Conservation (phyloP, 2,113 vertebrate species). For the Pica pica region DNA sequence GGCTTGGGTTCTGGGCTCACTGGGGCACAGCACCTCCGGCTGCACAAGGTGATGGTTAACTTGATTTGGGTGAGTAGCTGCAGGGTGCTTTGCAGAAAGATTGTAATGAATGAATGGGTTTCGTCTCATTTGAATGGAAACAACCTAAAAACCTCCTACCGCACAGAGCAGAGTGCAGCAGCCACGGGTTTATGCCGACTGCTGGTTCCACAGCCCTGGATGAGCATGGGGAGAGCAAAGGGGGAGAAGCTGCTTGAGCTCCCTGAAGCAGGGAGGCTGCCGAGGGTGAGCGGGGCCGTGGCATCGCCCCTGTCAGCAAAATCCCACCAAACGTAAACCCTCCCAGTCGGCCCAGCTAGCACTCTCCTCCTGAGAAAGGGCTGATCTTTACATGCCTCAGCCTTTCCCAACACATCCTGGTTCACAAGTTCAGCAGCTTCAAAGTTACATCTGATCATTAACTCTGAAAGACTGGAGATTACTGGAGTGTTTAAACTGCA, state of each 20-base stretch:
- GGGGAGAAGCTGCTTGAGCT: neutral
- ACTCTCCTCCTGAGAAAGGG: neutral
- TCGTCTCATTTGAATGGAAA: neutral
- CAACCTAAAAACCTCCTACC: fast-evolving
- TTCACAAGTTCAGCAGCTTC: conserved; percentile 52
- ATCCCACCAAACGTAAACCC: neutral
- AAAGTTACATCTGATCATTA: conserved; percentile 39
- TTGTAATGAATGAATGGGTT: neutral
- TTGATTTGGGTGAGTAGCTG: neutral
- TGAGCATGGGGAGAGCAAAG: fast-evolving
- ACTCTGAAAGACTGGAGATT: neutral
- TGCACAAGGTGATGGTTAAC: neutral
- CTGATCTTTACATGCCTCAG: neutral
- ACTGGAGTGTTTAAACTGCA: neutral
- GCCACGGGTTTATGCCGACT: fast-evolving
- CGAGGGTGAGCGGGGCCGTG: fast-evolving
- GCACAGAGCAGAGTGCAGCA: neutral
- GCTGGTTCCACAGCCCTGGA: neutral
- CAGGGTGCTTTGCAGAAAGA: neutral
- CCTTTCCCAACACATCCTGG: conserved; percentile 35
- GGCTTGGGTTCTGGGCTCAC: fast-evolving
- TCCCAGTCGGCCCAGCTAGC: neutral
- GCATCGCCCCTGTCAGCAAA: neutral
- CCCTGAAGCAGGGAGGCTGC: neutral
- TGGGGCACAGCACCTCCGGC: fast-evolving